A percentile compares a stretch with the other conserved stretches of the same genome.
These are phyloP conservation scores for Acestrorhynchus altus DNA, from an alignment of 2,797 vertebrate species.

Conservation along the genomic window DNA sequence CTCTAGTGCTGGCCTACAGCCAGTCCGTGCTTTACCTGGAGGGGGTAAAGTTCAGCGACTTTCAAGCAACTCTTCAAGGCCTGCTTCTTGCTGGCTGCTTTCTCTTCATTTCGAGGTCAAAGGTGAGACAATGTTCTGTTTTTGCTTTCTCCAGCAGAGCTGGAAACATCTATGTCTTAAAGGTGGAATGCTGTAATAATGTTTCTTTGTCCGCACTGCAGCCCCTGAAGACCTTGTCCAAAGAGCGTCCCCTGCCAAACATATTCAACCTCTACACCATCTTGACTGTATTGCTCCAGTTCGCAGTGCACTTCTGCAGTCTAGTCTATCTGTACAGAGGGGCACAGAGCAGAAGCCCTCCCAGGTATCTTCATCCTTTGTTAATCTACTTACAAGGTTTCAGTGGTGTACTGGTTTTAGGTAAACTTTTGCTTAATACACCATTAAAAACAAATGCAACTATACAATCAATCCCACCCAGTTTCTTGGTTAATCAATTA, in stretches of 20 bases:
- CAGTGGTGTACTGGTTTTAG: too few species aligned
- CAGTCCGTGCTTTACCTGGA: slow-evolving; percentile 98
- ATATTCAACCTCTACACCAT: slow-evolving; percentile 98
- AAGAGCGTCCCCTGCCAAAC: slow-evolving; percentile 93
- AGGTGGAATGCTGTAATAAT: background rate
- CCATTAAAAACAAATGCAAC: too few species aligned
- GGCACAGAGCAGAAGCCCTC: slow-evolving; percentile 85
- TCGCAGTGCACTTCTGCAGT: slow-evolving; percentile 93
- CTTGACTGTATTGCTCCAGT: slow-evolving; percentile 93
- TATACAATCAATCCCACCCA: too few species aligned
- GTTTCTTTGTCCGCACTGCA: slow-evolving; percentile 54
- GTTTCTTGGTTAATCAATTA: too few species aligned
- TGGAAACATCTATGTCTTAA: background rate
- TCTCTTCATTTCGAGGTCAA: slow-evolving; percentile 97
- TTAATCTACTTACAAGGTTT: too few species aligned
- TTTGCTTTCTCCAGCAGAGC: background rate
- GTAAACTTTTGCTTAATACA: too few species aligned
- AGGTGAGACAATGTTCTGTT: slow-evolving; percentile 75
- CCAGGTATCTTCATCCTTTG: slow-evolving; percentile 76
- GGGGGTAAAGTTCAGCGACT: slow-evolving; percentile 97
- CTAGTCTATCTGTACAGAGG: slow-evolving; percentile 90
- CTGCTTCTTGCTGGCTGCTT: slow-evolving; percentile 95
- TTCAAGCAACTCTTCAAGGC: slow-evolving; percentile 95
- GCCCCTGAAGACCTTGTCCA: slow-evolving; percentile 94
- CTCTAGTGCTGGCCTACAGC: slow-evolving; percentile 95